phyloP scores from a whole-genome alignment of 2,888 invertebrate genomes.

The Platycheirus albimanus region DNA sequence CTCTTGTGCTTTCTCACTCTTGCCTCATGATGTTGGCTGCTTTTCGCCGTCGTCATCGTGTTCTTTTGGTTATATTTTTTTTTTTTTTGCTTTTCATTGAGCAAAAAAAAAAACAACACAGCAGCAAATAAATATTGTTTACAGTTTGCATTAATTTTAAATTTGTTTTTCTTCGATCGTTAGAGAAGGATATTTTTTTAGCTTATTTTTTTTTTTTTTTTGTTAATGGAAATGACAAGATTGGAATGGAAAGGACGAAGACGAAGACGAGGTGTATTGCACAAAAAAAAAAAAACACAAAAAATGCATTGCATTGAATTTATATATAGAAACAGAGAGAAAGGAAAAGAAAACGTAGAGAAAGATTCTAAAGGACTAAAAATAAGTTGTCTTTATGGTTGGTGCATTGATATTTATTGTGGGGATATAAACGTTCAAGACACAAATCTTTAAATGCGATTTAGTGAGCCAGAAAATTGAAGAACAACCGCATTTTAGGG shows the following conservation, averaged over 20 bases:
- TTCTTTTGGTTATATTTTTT: slow-evolving; percentile 10
- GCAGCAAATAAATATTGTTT: slow-evolving; percentile 67
- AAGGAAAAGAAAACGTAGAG: neutral
- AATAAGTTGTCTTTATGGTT: slow-evolving; percentile 28
- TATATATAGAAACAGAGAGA: neutral
- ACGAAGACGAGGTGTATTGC: slow-evolving; percentile 15
- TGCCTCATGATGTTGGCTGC: slow-evolving; percentile 5
- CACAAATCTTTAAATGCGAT: slow-evolving; percentile 32
- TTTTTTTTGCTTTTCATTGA: slow-evolving; percentile 16
- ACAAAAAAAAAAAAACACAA: neutral
- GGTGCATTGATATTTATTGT: slow-evolving; percentile 39
- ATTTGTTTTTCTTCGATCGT: slow-evolving; percentile 64
- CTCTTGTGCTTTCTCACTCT: neutral
- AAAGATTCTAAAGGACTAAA: slow-evolving; percentile 11
- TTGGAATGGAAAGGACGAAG: slow-evolving; percentile 20
- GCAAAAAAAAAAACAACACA: slow-evolving; percentile 19
- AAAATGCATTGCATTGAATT: slow-evolving; percentile 24
- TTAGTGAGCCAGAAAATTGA: slow-evolving; percentile 35
- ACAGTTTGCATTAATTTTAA: slow-evolving; percentile 65
- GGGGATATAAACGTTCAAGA: slow-evolving; percentile 31
- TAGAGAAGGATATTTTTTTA: slow-evolving; percentile 25
- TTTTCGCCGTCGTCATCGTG: slow-evolving; percentile 21
- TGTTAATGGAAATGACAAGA: slow-evolving; percentile 28
- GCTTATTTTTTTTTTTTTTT: slow-evolving; percentile 1
- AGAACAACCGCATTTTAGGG: neutral